Evolutionary conservation across 92 coral and sea anemone genomes (phyloP).

Genomic region (Phenganax stokvisi): DNA sequence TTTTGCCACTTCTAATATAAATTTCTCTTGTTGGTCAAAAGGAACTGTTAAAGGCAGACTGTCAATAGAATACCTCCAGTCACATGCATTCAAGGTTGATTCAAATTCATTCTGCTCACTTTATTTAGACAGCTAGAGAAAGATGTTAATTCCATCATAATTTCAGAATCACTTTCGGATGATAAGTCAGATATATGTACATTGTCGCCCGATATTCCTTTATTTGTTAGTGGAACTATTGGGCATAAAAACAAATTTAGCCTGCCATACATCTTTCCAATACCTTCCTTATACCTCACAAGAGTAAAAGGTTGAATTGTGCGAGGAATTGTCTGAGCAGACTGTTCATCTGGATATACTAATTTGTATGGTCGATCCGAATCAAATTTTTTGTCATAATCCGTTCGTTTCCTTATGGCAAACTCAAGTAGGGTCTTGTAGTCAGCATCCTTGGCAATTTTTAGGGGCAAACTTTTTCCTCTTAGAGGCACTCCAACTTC

Average conservation of each 20-base stretch:
- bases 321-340: slow-evolving; percentile 42
- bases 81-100: slow-evolving; percentile 35
- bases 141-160: too few species aligned
- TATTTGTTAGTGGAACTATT: slow-evolving; percentile 10
- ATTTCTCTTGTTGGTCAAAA: slow-evolving; percentile 6
- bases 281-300: slow-evolving; percentile 47
- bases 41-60: slow-evolving; percentile 37
- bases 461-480: background rate
- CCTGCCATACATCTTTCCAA: slow-evolving; percentile 40
- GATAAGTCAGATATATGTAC: slow-evolving; percentile 1
- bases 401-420: slow-evolving; percentile 22
- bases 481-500: too few species aligned
- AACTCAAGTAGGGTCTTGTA: slow-evolving; percentile 25
- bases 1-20: slow-evolving; percentile 44
- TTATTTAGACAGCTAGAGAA: too few species aligned
- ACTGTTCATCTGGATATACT: background rate
- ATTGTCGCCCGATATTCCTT: background rate
- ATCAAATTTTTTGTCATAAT: slow-evolving; percentile 23
- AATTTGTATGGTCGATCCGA: background rate
- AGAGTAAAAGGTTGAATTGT: slow-evolving; percentile 37
- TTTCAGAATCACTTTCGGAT: slow-evolving; percentile 10
- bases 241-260: slow-evolving; percentile 43
- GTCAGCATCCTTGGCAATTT: background rate
- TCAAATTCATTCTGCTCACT: background rate
- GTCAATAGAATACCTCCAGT: slow-evolving; percentile 42